Conservation (phyloP, 2,888 invertebrate species). For the Proisotoma minuta region DNA sequence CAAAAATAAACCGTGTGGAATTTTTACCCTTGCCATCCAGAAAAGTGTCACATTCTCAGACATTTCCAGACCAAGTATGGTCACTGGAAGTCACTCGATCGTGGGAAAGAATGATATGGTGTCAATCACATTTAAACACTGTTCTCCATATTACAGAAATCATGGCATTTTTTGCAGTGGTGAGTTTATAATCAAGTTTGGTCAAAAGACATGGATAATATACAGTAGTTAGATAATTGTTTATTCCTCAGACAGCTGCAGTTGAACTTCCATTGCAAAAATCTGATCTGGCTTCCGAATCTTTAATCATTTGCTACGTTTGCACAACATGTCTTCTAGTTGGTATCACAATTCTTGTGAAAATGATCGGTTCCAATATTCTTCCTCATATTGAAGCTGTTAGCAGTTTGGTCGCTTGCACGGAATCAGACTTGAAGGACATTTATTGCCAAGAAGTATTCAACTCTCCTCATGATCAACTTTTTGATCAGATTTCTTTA, state of each 20-base stretch:
- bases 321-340: constrained; percentile 27
- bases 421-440: no score
- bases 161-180: constrained; percentile 12
- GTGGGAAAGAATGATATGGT: constrained; percentile 8
- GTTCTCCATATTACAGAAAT: background rate
- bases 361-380: constrained; percentile 23
- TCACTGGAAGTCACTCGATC: background rate
- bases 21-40: no score
- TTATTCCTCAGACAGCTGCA: constrained; percentile 21
- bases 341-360: constrained; percentile 19
- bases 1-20: no score
- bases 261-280: constrained; percentile 29
- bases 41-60: no score
- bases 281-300: constrained; percentile 13
- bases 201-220: background rate
- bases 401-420: constrained; percentile 13
- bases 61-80: background rate
- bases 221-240: background rate
- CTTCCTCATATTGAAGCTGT: constrained; percentile 30
- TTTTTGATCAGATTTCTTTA: constrained; percentile 25
- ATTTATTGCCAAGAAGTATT: no score
- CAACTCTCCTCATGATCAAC: constrained; percentile 31
- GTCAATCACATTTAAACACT: constrained; percentile 5
- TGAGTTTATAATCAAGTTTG: background rate
- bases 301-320: constrained; percentile 26